Evolutionary conservation across 2,113 vertebrate genomes (phyloP).

Genomic region (Turnix velox): DNA sequence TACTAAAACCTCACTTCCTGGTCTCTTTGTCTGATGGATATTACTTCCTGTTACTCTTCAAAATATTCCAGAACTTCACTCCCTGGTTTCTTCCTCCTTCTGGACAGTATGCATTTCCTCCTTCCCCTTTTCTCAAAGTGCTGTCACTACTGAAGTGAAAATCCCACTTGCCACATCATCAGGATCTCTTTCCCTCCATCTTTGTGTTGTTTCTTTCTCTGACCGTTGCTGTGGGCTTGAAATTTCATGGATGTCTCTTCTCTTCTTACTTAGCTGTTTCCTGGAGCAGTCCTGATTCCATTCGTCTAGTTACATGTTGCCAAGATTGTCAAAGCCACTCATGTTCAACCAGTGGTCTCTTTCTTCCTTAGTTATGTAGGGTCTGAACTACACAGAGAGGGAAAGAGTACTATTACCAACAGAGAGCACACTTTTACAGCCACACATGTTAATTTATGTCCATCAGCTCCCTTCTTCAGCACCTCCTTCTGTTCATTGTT

Average conservation of each 20-base stretch:
- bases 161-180: background rate
- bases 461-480: background rate
- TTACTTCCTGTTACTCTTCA: background rate
- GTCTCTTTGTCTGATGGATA: background rate
- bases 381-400: background rate
- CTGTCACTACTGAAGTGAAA: background rate
- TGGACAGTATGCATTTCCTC: background rate
- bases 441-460: background rate
- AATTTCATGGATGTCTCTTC: background rate
- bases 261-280: background rate
- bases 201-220: background rate
- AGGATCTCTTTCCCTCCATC: background rate
- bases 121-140: background rate
- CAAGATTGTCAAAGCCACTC: background rate
- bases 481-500: background rate
- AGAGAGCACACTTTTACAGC: constrained; percentile 44
- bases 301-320: background rate
- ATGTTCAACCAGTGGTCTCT: background rate
- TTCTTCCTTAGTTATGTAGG: background rate
- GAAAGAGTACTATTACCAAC: constrained; percentile 1
- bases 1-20: background rate
- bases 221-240: background rate
- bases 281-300: background rate
- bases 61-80: background rate
- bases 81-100: background rate